Evolutionary conservation across 2,888 invertebrate genomes (phyloP), one percentile per base, ranked within the genome.

Genomic region (Drosophila aldrichi): DNA sequence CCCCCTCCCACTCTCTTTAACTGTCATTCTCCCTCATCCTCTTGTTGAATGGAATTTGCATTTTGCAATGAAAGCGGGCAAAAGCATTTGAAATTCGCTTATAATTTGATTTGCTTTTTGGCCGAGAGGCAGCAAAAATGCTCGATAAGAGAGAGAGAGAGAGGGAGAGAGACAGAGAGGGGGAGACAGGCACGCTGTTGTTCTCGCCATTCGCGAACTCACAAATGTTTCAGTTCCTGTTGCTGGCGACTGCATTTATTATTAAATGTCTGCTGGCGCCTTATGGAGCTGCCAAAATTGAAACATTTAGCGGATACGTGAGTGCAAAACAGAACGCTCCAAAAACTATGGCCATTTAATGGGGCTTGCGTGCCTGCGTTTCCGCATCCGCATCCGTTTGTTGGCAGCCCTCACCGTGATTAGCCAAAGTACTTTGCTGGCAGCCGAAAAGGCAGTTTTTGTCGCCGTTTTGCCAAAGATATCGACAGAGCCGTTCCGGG

Each of bases 271-370:
- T 78, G 77, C 63, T 56, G 77, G 75, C 79, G 75, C 65, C 79
- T 75, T 71, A 75, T 78, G 75, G 73, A 70, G 74, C 74, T 87
- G 87, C 87, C 89, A 88, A 84, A 88, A 89, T 89, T 79, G 84
- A 89, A 84, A 81, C 84, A 87, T 89, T 84, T 71, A 71, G 69
- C 59, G 70, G 67, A 43, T 83, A 84, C 88, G 84, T 87, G 84
- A 84, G 68, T 46, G 68, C 69, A 41, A 29, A 48, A 48, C 29
- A 38, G 25, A 58, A 18, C 29, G 22, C 25, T 29, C 52, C 38
- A 22, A 41, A 41, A 64, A 58, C 68, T 65, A 49, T 58, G 55
- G 66, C 72, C 54, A 79, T 75, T 61, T 67, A 70, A 59, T 56
- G 65, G 67, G 68, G 56, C 56, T 49, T 75, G 77, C 74, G 81